Percentiles rank a stretch among this genome's conserved stretches.
These are phyloP conservation scores for Zeugodacus cucurbitae DNA, from an alignment of 1,140 invertebrate species.

Conservation along the genomic window DNA sequence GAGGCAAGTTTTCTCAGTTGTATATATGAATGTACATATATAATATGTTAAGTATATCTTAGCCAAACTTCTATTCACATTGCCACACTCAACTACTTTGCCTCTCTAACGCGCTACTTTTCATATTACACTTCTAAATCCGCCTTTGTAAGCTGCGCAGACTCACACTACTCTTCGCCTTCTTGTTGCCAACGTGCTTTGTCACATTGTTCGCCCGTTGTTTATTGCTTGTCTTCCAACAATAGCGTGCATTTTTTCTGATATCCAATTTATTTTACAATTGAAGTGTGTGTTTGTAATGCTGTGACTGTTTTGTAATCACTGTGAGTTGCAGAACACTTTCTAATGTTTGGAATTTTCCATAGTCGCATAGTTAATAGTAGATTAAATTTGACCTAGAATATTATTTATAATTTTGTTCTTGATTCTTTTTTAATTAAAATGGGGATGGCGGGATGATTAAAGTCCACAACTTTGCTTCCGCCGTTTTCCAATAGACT, in stretches of 20 bases:
- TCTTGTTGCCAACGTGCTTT: not conserved
- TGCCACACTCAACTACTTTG: too few relatives aligned
- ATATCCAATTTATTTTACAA: not conserved
- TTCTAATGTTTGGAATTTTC: constrained; percentile 8
- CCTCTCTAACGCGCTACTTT: too few relatives aligned
- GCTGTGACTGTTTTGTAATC: not conserved
- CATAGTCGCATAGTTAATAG: not conserved
- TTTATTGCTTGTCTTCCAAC: constrained; percentile 23
- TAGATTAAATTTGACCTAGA: not conserved
- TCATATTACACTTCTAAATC: not conserved
- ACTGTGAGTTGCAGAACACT: not conserved
- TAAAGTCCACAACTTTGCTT: too few relatives aligned
- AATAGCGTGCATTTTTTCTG: not conserved
- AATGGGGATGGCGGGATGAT: too few relatives aligned
- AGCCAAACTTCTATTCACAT: too few relatives aligned
- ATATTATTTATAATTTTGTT: too few relatives aligned
- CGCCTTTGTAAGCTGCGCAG: not conserved
- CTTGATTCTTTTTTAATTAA: too few relatives aligned
- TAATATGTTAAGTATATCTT: too few relatives aligned
- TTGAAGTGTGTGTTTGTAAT: not conserved
- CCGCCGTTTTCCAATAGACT: too few relatives aligned
- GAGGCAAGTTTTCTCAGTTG: not conserved
- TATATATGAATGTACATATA: not conserved
- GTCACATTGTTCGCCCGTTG: not conserved
- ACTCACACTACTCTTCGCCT: not conserved